These are phyloP conservation scores for Glandiceps talaboti DNA, from an alignment of 53 echinoderm and acorn worm genomes.

Conservation along the genomic window DNA sequence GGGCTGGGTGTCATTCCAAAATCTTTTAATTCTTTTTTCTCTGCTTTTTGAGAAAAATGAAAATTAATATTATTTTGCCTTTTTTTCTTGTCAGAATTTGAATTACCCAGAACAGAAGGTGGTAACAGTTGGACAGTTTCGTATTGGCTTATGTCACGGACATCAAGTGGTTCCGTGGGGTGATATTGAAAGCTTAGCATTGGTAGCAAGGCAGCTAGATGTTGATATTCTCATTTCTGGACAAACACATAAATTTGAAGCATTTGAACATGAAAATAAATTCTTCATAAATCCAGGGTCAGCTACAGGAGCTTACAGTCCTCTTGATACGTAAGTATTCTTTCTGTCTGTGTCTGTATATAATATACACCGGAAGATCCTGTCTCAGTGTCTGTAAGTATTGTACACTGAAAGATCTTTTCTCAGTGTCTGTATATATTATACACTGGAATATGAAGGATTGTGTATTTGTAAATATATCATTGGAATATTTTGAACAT, in stretches of 20 bases:
- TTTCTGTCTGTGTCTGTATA: no score
- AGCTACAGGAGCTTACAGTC: slow-evolving; percentile 93
- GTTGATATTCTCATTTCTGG: slow-evolving; percentile 97
- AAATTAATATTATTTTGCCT: no score
- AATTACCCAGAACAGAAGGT: slow-evolving; percentile 98
- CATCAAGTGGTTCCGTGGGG: slow-evolving; percentile 99
- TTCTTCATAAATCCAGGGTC: slow-evolving; percentile 99
- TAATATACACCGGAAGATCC: no score
- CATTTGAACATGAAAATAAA: slow-evolving; percentile 95
- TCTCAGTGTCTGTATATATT: no score
- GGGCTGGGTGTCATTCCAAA: no score
- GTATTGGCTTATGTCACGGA: slow-evolving; percentile 94
- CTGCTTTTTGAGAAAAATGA: no score
- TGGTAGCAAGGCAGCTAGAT: slow-evolving; percentile 95
- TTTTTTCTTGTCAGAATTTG: slow-evolving; percentile 63
- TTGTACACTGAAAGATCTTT: no score
- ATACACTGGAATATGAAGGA: no score
- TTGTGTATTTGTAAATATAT: no score
- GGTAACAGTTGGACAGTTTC: slow-evolving; percentile 95
- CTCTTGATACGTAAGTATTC: slow-evolving; percentile 73
- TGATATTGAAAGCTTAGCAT: slow-evolving; percentile 87
- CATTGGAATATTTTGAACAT: no score
- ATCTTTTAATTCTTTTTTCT: no score
- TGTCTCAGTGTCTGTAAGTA: no score
- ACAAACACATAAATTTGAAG: slow-evolving; percentile 99